Base-by-base conservation (phyloP, 1,140 invertebrate species). In the Bombus superbus region DNA sequence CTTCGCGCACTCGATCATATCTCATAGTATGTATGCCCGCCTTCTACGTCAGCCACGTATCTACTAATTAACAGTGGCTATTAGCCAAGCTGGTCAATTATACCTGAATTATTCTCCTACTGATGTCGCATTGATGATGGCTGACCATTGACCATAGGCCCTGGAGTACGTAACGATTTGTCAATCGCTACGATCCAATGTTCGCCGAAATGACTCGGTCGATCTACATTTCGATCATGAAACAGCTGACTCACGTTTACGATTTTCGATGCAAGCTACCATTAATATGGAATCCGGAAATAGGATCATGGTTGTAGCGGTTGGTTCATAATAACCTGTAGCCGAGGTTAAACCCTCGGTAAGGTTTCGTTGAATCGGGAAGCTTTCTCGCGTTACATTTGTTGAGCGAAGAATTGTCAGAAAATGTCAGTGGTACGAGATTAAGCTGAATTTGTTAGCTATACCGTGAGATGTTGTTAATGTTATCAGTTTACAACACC, bases 1-100 rank as follows among this genome's bases (percentile, higher is more conserved):
- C 57, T 69, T 66, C 68, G 53, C 75, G 38, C 80, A 68, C 83
- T 83, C 86, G 80, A 88, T 90, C 89, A 88, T 90, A 90, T 90
- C 89, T 90, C 86, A 90, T 32, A 10, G 64, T 62, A 25, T 73
- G 47, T 53, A 53, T 80, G 75, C 18, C 72, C 68, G 88, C 87
- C 86, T 64, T 73, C 79, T 69, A 57, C 71, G 44, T 69, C 71
- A 38, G 64, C 64, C 75, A 80, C 38, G 57, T 85, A 71, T 78
- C 83, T 89, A 80, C 90, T 91, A 92, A 92, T 92, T 92, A 92
- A 92, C 90, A 90, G 85, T 83, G 78, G 89, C 90, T 91, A 89
- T 92, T 92, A 92, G 80, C 89, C 89, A 81, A 90, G 76, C 85
- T 86, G 90, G 91, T 91, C 89, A 92, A 91, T 92, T 92, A 90